Conservation (phyloP, 2,888 invertebrate genomes). For the Sphaerophoria taeniata region DNA sequence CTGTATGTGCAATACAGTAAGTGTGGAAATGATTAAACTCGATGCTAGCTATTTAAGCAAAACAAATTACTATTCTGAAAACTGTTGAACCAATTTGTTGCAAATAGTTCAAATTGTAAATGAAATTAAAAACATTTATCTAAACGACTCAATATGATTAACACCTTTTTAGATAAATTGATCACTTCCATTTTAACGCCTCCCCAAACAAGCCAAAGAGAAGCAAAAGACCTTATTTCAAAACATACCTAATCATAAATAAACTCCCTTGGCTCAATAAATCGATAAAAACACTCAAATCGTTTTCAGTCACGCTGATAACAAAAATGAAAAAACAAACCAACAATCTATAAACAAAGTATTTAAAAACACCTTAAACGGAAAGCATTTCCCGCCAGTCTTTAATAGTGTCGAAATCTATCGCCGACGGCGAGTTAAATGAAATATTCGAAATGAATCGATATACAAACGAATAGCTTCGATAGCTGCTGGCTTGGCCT, state of each 20-base stretch:
- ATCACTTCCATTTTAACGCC: background rate
- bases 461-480: slow-evolving; percentile 12
- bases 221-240: background rate
- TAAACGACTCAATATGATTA: background rate
- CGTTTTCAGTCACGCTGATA: slow-evolving; percentile 45
- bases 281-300: slow-evolving; percentile 41
- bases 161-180: background rate
- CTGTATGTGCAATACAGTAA: too few relatives aligned
- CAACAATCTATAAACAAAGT: slow-evolving; percentile 40
- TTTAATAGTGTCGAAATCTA: background rate
- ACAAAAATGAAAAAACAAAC: slow-evolving; percentile 4
- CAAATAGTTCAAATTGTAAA: too few relatives aligned
- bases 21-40: too few relatives aligned
- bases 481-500: slow-evolving; percentile 35
- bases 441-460: slow-evolving; percentile 3
- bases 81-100: too few relatives aligned
- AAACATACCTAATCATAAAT: slow-evolving; percentile 53
- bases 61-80: too few relatives aligned
- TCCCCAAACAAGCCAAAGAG: background rate
- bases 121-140: too few relatives aligned
- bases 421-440: background rate
- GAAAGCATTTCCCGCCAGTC: slow-evolving; percentile 27
- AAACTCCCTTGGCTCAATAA: slow-evolving; percentile 55
- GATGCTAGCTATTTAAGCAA: too few relatives aligned
- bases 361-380: slow-evolving; percentile 59